Evolutionary conservation across 2,888 invertebrate genomes (phyloP), one percentile per base, ranked within the genome.

Genomic region (Polymixis flavicincta): DNA sequence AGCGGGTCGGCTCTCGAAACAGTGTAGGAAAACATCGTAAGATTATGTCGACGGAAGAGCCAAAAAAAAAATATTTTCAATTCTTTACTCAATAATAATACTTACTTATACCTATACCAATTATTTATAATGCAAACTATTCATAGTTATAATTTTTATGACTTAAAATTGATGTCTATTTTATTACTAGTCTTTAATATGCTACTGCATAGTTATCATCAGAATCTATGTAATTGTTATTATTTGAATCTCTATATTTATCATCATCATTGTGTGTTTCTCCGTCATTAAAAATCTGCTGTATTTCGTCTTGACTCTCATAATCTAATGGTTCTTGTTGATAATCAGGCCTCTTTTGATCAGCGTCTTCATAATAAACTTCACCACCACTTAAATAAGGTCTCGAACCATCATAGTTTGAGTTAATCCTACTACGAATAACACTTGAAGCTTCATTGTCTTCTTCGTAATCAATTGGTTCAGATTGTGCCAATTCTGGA

Each of bases 121-220:
- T 61, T 68, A 45, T 61, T 54, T 25, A 55, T 32, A 64, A 17
- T 55, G 7, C 17, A 9, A 32, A 59, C 22, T 25, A 25, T 54
- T 5, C 14, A 8, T 52, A 50, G 37, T 28, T 5, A 54, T 60
- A 64, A 32, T 60, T 25, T 59, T 42, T 42, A 64, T 85, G 82
- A 82, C 77, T 82, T 59, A 78, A 32, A 72, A 74, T 28, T 76
- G 45, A 66, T 55, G 37, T 52, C 48, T 80, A 63, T 25, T 57
- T 52, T 73, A 6, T 55, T 60, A 61, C 42, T 25, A 17, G 19
- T 37, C 0, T 85, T 52, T 83, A 94, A 86, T 93, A 95, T 25
- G 92, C 94, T 71, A 95, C 91, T 55, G 95, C 92, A 55, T 90
- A 90, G 50, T 86, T 90, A 70, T 93, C 94, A 71, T 94, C 92